These are phyloP conservation scores for Rhinopomastus cyanomelas DNA, from an alignment of 2,113 vertebrate genomes.

Conservation along the genomic window DNA sequence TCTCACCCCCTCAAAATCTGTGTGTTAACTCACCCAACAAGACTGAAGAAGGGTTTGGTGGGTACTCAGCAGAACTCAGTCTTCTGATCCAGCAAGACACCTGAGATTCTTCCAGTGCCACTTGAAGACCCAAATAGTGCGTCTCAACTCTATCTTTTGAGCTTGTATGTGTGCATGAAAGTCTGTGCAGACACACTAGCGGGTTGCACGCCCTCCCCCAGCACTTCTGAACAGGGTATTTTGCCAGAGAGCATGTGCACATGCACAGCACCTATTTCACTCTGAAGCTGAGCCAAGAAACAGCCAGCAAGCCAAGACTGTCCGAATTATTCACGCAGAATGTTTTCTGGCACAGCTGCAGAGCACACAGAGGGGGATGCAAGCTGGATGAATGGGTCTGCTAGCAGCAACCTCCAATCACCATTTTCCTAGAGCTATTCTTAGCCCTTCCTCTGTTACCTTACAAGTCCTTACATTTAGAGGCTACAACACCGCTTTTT, in stretches of 20 bases:
- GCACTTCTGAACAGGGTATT: background rate
- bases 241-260: background rate
- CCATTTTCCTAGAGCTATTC: background rate
- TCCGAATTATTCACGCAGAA: background rate
- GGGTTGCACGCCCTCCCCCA: background rate
- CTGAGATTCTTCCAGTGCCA: background rate
- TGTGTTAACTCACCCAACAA: background rate
- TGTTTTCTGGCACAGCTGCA: conserved; percentile 29
- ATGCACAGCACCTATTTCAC: background rate
- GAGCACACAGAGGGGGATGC: background rate
- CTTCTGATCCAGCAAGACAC: background rate
- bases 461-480: background rate
- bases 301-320: background rate
- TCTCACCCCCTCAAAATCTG: background rate
- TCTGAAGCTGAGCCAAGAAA: background rate
- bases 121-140: background rate
- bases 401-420: conserved; percentile 6
- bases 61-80: background rate
- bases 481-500: background rate
- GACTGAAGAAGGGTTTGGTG: background rate
- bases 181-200: background rate
- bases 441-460: conserved; percentile 7
- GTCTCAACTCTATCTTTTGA: background rate
- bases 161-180: background rate
- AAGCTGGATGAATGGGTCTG: background rate